phyloP scores from a whole-genome alignment of 2,113 vertebrate genomes.

The Oostethus manadensis region DNA sequence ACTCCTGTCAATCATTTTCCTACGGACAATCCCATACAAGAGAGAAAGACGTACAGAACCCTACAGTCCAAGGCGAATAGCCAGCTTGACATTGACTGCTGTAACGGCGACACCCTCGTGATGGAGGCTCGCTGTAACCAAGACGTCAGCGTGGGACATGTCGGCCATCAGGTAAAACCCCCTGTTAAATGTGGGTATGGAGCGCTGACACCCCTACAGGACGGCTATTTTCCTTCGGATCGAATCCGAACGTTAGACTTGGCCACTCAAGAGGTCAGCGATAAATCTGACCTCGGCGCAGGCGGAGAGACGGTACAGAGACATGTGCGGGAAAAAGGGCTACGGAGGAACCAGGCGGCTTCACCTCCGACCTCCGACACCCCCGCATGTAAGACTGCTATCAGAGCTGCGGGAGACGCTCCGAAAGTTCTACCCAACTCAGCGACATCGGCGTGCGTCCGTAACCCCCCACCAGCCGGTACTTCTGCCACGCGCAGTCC shows the following conservation, averaged over 20 bases:
- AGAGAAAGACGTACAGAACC: constrained; percentile 15
- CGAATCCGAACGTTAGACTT: constrained; percentile 1
- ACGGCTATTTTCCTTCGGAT: constrained; percentile 1
- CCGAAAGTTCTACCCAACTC: constrained; percentile 30
- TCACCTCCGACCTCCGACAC: constrained; percentile 13
- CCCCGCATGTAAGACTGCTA: constrained; percentile 6
- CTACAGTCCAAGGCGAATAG: not conserved
- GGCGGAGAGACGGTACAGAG: constrained; percentile 15
- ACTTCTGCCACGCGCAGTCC: constrained; percentile 22
- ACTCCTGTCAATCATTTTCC: not conserved
- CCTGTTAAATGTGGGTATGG: not conserved
- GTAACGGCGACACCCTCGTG: constrained; percentile 1
- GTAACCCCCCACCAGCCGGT: constrained; percentile 7
- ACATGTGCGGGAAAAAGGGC: constrained; percentile 18
- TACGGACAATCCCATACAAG: constrained; percentile 9
- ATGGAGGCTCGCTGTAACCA: not conserved
- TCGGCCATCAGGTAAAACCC: constrained; percentile 1
- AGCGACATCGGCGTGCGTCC: constrained; percentile 6
- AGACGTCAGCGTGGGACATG: constrained; percentile 2
- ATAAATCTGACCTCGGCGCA: constrained; percentile 8
- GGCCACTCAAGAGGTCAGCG: constrained; percentile 11
- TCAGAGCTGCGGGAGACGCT: constrained; percentile 23
- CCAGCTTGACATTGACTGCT: not conserved
- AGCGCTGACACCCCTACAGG: constrained; percentile 2
- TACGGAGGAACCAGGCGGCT: constrained; percentile 5